Evolutionary conservation across 35 echinoderm and acorn worm genomes (phyloP).

Genomic region (Chiridota heheva): DNA sequence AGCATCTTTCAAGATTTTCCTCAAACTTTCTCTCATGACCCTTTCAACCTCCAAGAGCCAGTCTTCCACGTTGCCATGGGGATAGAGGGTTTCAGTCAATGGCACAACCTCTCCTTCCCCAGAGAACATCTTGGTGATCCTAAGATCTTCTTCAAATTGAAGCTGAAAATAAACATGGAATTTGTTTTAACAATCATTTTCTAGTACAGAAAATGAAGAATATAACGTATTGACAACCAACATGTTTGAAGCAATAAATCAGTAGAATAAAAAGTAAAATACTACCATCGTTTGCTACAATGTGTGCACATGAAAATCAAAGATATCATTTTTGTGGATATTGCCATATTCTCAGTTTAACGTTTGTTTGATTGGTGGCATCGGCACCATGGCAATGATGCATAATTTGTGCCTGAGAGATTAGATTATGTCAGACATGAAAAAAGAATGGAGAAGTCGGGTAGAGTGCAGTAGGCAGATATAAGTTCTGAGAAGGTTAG

Average conservation of each 20-base stretch:
- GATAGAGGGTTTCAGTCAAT: slow-evolving; percentile 74
- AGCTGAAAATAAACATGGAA: slow-evolving; percentile 58
- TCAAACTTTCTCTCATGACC: slow-evolving; percentile 90
- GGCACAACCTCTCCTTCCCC: slow-evolving; percentile 95
- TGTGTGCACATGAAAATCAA: background rate
- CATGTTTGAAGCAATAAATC: background rate
- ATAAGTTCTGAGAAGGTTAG: too few relatives aligned
- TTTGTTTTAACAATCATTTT: background rate
- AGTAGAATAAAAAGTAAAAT: background rate
- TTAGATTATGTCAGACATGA: too few relatives aligned
- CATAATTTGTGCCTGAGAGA: too few relatives aligned
- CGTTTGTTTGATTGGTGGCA: too few relatives aligned
- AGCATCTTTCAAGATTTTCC: slow-evolving; percentile 67
- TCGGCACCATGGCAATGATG: too few relatives aligned
- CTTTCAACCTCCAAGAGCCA: slow-evolving; percentile 95
- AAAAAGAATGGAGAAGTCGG: too few relatives aligned
- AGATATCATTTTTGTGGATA: too few relatives aligned
- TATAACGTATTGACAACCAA: background rate
- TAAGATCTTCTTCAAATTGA: slow-evolving; percentile 91
- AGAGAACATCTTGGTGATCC: slow-evolving; percentile 98
- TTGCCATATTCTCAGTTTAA: too few relatives aligned
- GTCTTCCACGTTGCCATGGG: slow-evolving; percentile 93
- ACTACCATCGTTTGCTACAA: background rate
- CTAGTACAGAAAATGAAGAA: background rate
- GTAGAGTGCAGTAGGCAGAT: too few relatives aligned